A percentile compares a stretch with the other conserved stretches of the same genome.
Evolutionary conservation across 2,888 invertebrate species (phyloP).

Genomic region (Troilus luridus): DNA sequence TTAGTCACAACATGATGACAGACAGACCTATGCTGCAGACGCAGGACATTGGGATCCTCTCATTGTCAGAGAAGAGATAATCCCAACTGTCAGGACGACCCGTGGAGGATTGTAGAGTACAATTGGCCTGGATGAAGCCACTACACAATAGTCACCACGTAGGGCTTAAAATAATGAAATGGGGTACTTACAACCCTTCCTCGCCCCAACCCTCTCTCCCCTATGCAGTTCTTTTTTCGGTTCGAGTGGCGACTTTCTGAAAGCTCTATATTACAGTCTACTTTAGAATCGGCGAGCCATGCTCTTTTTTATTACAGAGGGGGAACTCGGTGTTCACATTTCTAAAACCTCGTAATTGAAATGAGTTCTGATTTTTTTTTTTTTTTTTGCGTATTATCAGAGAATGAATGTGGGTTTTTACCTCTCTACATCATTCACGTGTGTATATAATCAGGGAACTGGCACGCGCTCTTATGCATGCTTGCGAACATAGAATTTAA

Average conservation of each 20-base stretch:
- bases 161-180: slow-evolving; percentile 58
- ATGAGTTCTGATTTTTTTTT: neutral
- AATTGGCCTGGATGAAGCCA: slow-evolving; percentile 43
- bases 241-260: slow-evolving; percentile 38
- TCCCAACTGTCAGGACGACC: slow-evolving; percentile 8
- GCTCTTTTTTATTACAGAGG: neutral
- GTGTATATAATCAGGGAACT: neutral
- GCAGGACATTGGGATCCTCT: neutral
- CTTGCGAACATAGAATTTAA: neutral
- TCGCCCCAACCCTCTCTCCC: neutral
- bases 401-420: neutral
- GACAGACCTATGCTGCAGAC: neutral
- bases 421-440: neutral
- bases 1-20: neutral
- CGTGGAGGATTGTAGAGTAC: slow-evolving; percentile 14
- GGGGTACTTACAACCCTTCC: slow-evolving; percentile 59
- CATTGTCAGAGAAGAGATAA: slow-evolving; percentile 23
- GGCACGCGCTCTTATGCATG: neutral
- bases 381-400: neutral
- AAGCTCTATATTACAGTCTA: neutral
- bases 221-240: neutral
- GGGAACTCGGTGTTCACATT: neutral
- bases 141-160: slow-evolving; percentile 49
- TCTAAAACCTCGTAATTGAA: neutral
- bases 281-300: neutral